Conservation (phyloP, 2,797 vertebrate species). For the Notolepis coatsorum region DNA sequence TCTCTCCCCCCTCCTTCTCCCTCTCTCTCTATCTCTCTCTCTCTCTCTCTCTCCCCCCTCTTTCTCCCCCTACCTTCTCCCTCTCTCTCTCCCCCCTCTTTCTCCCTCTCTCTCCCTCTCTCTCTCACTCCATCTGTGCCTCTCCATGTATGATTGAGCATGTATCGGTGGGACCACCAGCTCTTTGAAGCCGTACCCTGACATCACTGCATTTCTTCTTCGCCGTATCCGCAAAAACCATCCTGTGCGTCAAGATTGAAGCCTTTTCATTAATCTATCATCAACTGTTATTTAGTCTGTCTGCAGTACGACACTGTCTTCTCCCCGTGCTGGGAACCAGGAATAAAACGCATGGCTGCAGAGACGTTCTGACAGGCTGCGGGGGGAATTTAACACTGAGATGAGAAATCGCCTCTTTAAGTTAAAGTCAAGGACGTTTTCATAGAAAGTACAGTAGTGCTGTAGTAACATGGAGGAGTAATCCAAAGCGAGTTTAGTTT, state of each 20-base stretch:
- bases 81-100: constrained; percentile 14
- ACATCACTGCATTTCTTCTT: constrained; percentile 63
- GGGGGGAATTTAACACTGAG: background rate
- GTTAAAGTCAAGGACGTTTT: constrained; percentile 19
- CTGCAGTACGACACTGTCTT: constrained; percentile 40
- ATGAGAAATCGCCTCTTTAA: constrained; percentile 2
- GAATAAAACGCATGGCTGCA: constrained; percentile 39
- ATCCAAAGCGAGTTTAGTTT: background rate
- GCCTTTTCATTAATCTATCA: constrained; percentile 80
- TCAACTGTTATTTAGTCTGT: constrained; percentile 64
- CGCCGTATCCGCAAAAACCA: constrained; percentile 69
- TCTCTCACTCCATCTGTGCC: constrained; percentile 22
- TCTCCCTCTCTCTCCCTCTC: background rate
- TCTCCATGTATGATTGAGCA: constrained; percentile 45
- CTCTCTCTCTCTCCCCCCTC: constrained; percentile 20
- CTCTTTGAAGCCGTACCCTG: constrained; percentile 53
- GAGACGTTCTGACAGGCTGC: constrained; percentile 29
- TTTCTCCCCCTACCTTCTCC: background rate
- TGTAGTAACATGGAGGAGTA: background rate
- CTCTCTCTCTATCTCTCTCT: constrained; percentile 20
- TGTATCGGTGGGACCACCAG: constrained; percentile 45
- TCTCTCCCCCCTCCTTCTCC: background rate
- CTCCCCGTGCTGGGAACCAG: constrained; percentile 46
- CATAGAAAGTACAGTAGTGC: background rate
- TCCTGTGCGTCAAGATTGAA: constrained; percentile 58